Base-by-base conservation (phyloP, 2,113 vertebrate genomes). In the Chauna torquata region DNA sequence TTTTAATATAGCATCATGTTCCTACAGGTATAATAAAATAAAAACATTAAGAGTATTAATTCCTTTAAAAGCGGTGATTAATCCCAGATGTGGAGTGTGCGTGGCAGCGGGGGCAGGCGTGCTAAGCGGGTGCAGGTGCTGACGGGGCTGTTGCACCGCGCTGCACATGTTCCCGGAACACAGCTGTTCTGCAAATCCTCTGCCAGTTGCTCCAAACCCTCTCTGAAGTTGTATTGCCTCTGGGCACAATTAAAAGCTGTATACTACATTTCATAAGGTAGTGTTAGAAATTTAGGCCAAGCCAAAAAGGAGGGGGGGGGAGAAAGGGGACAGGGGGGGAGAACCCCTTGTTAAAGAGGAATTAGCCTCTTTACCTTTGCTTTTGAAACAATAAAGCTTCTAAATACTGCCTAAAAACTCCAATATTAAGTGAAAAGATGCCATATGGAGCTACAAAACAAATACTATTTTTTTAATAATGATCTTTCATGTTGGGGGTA, bases 11-110 rank as follows among this genome's bases (percentile, higher is more conserved):
- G 97, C 98, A 82, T 95, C 94, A 4, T 96, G 94, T 97, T 98
- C 98, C 98, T 98, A 86, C 91, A 98, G 98, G 98, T 98, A 97
- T 95, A 97, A 98, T 98, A 98, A 98, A 98, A 98, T 97, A 96
- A 97, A 96, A 97, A 97, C 76, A 94, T 98, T 98, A 98, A 97
- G 98, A 97, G 98, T 98, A 98, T 98, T 98, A 98, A 98, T 98
- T 98, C 98, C 97, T 98, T 95, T 95, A 88, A 97, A 95, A 94
- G 91, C 82, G 66, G 95, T 98, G 98, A 98, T 98, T 97, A 98
- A 97, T 97, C 98, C 98, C 98, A 98, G 98, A 97, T 98, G 98
- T 96, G 97, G 94, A 80, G 94, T 17, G 81, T 16, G 86, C 36
- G 34, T 22, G 32, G 91, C 32, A 11, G 79, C 28, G 72, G 32